A percentile compares a stretch with the other conserved stretches of the same genome.
These are phyloP conservation scores for Podocnemis expansa DNA, from an alignment of 2,113 vertebrate genomes.

Conservation along the genomic window DNA sequence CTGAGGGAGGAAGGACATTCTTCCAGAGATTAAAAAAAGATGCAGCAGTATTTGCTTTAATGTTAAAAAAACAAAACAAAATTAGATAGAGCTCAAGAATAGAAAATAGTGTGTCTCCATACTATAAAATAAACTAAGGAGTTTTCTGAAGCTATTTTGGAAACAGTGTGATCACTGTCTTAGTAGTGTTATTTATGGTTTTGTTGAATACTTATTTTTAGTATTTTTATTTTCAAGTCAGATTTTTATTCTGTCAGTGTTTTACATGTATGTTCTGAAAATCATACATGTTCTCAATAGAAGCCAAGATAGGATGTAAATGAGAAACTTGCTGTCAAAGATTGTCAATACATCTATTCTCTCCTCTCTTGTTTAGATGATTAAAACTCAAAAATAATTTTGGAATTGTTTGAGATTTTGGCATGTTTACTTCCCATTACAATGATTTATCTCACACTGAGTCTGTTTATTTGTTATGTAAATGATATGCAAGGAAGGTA, in stretches of 20 bases:
- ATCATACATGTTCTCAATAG: neutral
- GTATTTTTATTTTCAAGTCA: neutral
- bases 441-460: neutral
- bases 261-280: neutral
- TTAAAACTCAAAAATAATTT: slow-evolving; percentile 7
- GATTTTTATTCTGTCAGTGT: neutral
- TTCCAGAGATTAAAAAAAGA: neutral
- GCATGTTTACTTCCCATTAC: slow-evolving; percentile 7
- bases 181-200: neutral
- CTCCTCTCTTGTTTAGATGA: neutral
- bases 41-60: no score
- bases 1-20: neutral
- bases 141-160: no score
- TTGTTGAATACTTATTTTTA: neutral
- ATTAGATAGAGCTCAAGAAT: neutral
- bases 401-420: neutral
- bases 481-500: slow-evolving; percentile 13
- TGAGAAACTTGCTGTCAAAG: neutral
- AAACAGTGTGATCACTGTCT: neutral
- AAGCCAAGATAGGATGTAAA: neutral
- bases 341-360: slow-evolving; percentile 13
- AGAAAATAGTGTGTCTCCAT: neutral
- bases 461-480: slow-evolving; percentile 13
- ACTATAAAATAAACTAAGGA: neutral
- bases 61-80: no score